Conservation (phyloP, 1,140 invertebrate genomes). For the Diachasma alloeum region DNA sequence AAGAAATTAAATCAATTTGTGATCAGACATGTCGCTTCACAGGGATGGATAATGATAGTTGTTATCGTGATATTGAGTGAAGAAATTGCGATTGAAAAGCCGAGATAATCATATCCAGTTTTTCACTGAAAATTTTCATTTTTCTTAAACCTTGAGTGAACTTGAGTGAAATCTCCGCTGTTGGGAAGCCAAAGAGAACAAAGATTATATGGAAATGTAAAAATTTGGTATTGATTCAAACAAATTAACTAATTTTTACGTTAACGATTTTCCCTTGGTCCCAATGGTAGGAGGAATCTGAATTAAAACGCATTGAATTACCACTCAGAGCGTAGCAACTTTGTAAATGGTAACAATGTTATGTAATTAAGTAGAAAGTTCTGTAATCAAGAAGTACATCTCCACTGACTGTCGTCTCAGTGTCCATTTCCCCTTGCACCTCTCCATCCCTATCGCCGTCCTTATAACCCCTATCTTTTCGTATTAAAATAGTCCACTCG, state of each 20-base stretch:
- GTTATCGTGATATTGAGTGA: too few species aligned
- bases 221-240: not conserved
- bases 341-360: slow-evolving; percentile 58
- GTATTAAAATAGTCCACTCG: slow-evolving; percentile 30
- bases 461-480: slow-evolving; percentile 6
- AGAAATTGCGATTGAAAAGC: too few species aligned
- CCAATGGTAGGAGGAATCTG: slow-evolving; percentile 19
- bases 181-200: too few species aligned
- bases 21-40: too few species aligned
- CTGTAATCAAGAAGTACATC: slow-evolving; percentile 56
- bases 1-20: too few species aligned
- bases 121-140: not conserved
- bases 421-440: slow-evolving; percentile 10
- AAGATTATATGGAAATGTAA: not conserved
- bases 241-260: not conserved
- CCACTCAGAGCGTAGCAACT: slow-evolving; percentile 47
- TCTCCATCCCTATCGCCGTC: not conserved
- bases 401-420: slow-evolving; percentile 14
- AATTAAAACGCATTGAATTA: slow-evolving; percentile 47
- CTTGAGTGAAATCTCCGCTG: too few species aligned
- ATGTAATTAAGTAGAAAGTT: slow-evolving; percentile 59
- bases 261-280: not conserved
- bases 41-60: too few species aligned
- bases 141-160: too few species aligned
- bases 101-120: too few species aligned